These are phyloP conservation scores for Diceros bicornis DNA, from an alignment of 2,797 vertebrate genomes.

Conservation along the genomic window DNA sequence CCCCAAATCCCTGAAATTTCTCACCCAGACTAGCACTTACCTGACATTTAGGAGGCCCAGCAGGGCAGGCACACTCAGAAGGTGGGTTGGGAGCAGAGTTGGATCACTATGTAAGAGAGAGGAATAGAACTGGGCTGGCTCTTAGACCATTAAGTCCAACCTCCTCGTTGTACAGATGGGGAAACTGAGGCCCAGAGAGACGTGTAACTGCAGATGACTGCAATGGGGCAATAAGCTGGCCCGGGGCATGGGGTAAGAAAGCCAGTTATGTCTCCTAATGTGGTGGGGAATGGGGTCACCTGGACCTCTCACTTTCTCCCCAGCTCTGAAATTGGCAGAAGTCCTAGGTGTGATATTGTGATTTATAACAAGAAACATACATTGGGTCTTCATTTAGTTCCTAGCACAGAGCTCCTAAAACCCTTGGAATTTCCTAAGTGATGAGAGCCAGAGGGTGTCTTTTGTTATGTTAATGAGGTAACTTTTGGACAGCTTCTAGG, in stretches of 20 bases:
- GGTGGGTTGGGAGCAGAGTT: background rate
- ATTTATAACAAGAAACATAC: background rate
- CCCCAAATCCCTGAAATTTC: background rate
- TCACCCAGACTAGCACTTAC: background rate
- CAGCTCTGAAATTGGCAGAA: background rate
- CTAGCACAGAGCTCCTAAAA: background rate
- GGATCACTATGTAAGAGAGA: background rate
- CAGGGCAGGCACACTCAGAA: constrained; percentile 80
- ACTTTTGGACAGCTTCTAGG: background rate
- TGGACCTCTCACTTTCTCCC: background rate
- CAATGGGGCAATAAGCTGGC: background rate
- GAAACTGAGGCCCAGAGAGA: background rate
- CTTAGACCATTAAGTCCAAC: background rate
- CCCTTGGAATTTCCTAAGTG: constrained; percentile 20
- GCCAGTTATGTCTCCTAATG: background rate
- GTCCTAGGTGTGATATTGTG: background rate
- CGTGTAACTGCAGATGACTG: background rate
- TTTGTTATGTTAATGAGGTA: background rate
- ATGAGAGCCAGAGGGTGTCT: background rate
- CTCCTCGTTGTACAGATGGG: background rate
- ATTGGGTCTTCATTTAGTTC: background rate
- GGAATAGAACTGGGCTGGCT: background rate
- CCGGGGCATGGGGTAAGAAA: background rate
- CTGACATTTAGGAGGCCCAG: background rate
- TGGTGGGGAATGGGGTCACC: background rate